Percentiles rank a stretch among this genome's conserved stretches.
phyloP scores from a whole-genome alignment of 2,888 invertebrate genomes.

The Torymus aiolomorphi region DNA sequence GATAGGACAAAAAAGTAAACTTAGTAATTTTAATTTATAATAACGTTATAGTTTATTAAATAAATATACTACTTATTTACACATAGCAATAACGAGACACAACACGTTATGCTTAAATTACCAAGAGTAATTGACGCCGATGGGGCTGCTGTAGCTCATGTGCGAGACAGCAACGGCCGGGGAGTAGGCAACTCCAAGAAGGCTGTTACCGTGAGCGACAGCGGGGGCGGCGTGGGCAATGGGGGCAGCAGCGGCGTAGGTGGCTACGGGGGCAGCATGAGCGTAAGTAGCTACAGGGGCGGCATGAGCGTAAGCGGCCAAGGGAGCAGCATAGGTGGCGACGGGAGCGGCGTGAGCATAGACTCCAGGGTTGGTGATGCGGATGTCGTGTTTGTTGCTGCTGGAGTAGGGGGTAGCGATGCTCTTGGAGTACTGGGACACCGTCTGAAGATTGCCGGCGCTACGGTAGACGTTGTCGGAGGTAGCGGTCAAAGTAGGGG shows the following conservation, averaged over 20 bases:
- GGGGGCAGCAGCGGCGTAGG: conserved; percentile 51
- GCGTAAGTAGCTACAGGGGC: conserved; percentile 36
- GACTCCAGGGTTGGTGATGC: conserved; percentile 79
- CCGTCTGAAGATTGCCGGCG: conserved; percentile 80
- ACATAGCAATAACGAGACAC: too few relatives aligned
- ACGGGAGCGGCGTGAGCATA: conserved; percentile 65
- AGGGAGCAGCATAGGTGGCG: conserved; percentile 58
- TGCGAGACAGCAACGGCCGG: conserved; percentile 70
- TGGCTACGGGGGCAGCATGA: conserved; percentile 42
- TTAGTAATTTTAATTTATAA: too few relatives aligned
- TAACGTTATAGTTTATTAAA: too few relatives aligned
- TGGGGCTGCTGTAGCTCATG: conserved; percentile 68
- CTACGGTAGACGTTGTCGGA: conserved; percentile 76
- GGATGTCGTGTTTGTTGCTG: conserved; percentile 83
- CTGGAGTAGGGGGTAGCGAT: conserved; percentile 85
- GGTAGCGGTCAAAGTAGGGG: conserved; percentile 68
- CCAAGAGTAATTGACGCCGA: conserved; percentile 68
- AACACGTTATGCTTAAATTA: too few relatives aligned
- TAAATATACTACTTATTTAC: too few relatives aligned
- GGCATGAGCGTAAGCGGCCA: conserved; percentile 40
- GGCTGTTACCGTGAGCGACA: conserved; percentile 53
- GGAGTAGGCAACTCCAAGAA: conserved; percentile 69
- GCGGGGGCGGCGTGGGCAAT: conserved; percentile 52
- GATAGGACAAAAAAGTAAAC: too few relatives aligned
- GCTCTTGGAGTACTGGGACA: conserved; percentile 79